Base-by-base conservation (phyloP, 2,797 vertebrate species). In the Anguilla pacifica region DNA sequence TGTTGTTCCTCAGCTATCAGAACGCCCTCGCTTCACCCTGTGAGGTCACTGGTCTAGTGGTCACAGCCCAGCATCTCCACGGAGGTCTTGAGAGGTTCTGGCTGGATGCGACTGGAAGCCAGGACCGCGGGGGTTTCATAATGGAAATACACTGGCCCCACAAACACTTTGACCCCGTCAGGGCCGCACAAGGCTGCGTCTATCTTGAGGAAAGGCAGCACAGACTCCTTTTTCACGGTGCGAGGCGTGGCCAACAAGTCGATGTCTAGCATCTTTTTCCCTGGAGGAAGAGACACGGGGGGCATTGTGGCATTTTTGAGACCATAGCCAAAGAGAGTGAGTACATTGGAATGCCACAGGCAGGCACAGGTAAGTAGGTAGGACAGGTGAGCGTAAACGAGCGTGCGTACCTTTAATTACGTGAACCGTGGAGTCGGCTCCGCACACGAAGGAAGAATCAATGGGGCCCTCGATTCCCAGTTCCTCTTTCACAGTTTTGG, bases 381-480 rank as follows among this genome's bases (percentile, higher is more conserved):
- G 70, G 70, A 28, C 35, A 77, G 72, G 19, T 4, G 72, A 35
- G 35, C 39, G 15, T 77, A 25, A 19, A 19, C 7, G 15, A 46
- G 43, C 6, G 39, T 49, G 5, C 15, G n/a, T 86, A 97, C 97
- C 97, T 95, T 96, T 91, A 87, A 96, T 94, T 70, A 98, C 0
- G 28, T 97, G 91, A 43, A 96, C 94, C 0, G n/a, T 87, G 7
- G 95, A 64, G 5, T 95, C 87, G 4, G 81, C 22, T 0, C 94
- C 94, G 92, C 98, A 99, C 35, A 94, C 61, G 87, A 99, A 98
- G 61, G 97, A 94, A 10, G 97, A 97, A 0, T 97, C 95, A 6
- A 97, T 94, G 0, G 64, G 11, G 2, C 94, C 92, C 17, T 96
- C 90, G 0, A 97, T 72, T 10, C 96, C 95, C 1, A 98, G 88